Evolutionary conservation across 2,113 vertebrate species (phyloP).

Genomic region (Chunga burmeisteri): DNA sequence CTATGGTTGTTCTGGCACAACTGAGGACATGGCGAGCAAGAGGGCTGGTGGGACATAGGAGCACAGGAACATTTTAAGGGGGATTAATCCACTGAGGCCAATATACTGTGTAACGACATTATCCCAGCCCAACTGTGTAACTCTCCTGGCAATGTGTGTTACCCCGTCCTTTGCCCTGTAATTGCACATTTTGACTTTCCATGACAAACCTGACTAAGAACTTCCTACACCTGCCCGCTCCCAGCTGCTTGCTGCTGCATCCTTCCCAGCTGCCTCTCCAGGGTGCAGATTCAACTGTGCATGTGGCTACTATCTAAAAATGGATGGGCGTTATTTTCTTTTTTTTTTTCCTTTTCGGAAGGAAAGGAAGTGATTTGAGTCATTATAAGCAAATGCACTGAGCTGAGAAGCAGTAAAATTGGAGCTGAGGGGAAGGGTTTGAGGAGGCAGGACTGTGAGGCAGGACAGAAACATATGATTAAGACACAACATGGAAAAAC

Average conservation of each 20-base stretch:
- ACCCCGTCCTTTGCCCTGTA: neutral
- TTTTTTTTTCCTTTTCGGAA: neutral
- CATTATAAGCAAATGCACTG: neutral
- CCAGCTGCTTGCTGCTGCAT: neutral
- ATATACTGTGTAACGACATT: rapidly evolving
- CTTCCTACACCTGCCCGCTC: slow-evolving; percentile 40
- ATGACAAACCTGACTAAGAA: slow-evolving; percentile 15
- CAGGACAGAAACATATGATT: neutral
- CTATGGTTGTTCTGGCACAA: neutral
- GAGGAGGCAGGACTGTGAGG: neutral
- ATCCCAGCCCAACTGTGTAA: neutral
- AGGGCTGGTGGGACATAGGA: neutral
- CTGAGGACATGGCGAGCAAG: neutral
- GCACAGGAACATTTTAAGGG: neutral
- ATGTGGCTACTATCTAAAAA: slow-evolving; percentile 29
- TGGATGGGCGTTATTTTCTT: neutral
- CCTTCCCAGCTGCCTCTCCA: slow-evolving; percentile 15
- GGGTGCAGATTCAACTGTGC: neutral
- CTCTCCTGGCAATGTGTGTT: neutral
- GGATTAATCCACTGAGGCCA: neutral
- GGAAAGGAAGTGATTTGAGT: slow-evolving; percentile 34
- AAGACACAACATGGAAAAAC: neutral
- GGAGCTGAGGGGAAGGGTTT: neutral
- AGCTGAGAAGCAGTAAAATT: slow-evolving; percentile 13
- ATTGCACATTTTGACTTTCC: slow-evolving; percentile 15